These are phyloP conservation scores for Squalus acanthias DNA, from an alignment of 2,797 vertebrate species.

Conservation along the genomic window DNA sequence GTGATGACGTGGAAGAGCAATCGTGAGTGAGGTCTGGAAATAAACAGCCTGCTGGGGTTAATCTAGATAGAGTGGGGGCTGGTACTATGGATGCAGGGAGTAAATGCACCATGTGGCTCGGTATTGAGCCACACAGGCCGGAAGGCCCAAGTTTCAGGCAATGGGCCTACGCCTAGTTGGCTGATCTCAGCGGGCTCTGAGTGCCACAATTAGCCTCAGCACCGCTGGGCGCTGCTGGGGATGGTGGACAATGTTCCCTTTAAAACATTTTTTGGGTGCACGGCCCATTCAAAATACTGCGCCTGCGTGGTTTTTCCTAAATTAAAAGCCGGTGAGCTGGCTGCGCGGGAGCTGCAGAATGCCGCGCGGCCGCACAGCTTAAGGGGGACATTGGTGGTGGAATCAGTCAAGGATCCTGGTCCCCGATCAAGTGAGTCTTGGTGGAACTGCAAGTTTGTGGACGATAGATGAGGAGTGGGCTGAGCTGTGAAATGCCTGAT, in stretches of 20 bases:
- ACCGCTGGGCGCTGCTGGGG: not conserved
- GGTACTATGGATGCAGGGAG: no score
- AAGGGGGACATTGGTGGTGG: not conserved
- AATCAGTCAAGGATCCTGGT: not conserved
- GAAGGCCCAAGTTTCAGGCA: not conserved
- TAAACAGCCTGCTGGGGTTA: not conserved
- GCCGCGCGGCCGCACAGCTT: no score
- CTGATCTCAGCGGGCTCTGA: not conserved
- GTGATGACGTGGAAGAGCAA: no score
- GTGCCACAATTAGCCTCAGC: not conserved
- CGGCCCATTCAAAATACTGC: no score
- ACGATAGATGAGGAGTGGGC: not conserved
- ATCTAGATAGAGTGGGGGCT: not conserved
- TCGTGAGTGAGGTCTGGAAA: not conserved
- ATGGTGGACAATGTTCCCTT: no score
- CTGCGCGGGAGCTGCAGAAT: no score
- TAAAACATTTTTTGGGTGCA: no score
- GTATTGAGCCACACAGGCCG: not conserved
- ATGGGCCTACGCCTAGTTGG: not conserved
- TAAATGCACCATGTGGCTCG: no score
- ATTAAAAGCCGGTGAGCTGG: no score
- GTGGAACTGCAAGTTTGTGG: not conserved
- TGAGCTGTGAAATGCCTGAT: not conserved
- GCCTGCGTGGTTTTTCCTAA: no score
- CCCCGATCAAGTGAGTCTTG: not conserved